Base-by-base conservation (phyloP, 2,113 vertebrate genomes). In the Atlantisia rogersi region DNA sequence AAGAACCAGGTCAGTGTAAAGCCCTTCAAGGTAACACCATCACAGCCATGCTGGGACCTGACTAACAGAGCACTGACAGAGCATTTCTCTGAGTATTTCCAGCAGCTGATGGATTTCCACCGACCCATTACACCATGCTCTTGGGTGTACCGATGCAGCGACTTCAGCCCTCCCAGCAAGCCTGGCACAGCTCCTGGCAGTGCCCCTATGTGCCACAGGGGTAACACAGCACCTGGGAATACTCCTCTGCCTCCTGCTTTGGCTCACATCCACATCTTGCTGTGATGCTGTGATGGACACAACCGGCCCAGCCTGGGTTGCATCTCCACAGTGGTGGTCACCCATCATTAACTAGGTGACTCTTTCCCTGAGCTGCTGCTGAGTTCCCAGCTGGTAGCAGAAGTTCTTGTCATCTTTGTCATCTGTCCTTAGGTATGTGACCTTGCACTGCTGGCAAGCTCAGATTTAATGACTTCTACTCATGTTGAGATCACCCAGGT, bases 311-410 rank as follows among this genome's bases (percentile, higher is more conserved):
- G 86, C 40, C 77, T 39, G 65, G 86, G 65, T 19, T 82, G 48
- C 63, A 44, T 44, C 88, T 94, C 94, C 6, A 22, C 92, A 93
- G 77, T 80, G 75, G 84, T 42, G 40, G 64, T 91, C 92, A 91
- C 91, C 91, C 81, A 37, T 60, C 93, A 85, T 94, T 95, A 95
- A 92, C 74, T 31, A 60, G 29, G 74, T 91, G 77, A 84, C 86
- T 94, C 86, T 94, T 94, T 73, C 79, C 78, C 81, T 2, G 2
- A 94, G 79, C 86, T 92, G 63, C 48, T 68, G 77, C 78, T 95
- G 85, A 53, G 39, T 44, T 87, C 91, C 64, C 88, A 84, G 94
- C 48, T 56, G 64, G 84, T 67, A 86, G 65, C 77, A 87, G 64
- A 75, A 87, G 82, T 89, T 83, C 59, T 93, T 11, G 4, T 77